Conservation (phyloP, 2,797 vertebrate genomes). For the Arrhamphus sclerolepis region DNA sequence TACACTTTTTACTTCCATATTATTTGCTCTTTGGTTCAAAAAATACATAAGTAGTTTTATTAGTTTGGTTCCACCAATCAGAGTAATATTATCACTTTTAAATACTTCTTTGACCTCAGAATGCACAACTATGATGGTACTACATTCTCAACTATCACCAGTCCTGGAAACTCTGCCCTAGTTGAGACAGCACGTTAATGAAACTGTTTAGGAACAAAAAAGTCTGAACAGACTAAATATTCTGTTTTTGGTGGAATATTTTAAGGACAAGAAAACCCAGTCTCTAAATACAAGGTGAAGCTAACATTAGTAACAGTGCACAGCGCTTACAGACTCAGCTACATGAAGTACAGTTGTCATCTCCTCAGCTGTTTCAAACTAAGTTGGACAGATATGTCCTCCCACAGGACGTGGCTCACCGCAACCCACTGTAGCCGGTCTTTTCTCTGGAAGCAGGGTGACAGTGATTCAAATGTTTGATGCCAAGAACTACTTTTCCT, state of each 20-base stretch:
- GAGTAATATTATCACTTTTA: too few species aligned
- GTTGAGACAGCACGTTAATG: background rate
- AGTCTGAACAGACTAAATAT: background rate
- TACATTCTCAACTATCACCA: too few species aligned
- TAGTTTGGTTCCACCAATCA: too few species aligned
- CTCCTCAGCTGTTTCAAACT: slow-evolving; percentile 21
- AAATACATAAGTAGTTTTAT: too few species aligned
- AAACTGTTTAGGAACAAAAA: background rate
- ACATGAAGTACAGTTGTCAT: slow-evolving; percentile 41
- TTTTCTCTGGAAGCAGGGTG: slow-evolving; percentile 17
- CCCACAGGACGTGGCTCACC: slow-evolving; percentile 10
- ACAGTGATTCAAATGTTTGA: slow-evolving; percentile 10
- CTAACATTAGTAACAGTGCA: slow-evolving; percentile 18
- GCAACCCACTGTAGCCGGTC: background rate
- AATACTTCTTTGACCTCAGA: too few species aligned
- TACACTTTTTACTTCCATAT: too few species aligned
- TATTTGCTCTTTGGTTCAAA: too few species aligned
- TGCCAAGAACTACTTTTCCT: background rate
- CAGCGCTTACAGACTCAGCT: slow-evolving; percentile 18
- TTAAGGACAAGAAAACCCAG: background rate
- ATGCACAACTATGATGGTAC: too few species aligned
- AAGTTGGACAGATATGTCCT: slow-evolving; percentile 25
- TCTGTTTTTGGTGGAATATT: slow-evolving; percentile 15
- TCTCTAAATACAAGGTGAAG: slow-evolving; percentile 10
- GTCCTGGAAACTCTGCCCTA: background rate